These are phyloP conservation scores for Leucoraja erinaceus DNA, from an alignment of 2,113 vertebrate genomes.

Conservation along the genomic window DNA sequence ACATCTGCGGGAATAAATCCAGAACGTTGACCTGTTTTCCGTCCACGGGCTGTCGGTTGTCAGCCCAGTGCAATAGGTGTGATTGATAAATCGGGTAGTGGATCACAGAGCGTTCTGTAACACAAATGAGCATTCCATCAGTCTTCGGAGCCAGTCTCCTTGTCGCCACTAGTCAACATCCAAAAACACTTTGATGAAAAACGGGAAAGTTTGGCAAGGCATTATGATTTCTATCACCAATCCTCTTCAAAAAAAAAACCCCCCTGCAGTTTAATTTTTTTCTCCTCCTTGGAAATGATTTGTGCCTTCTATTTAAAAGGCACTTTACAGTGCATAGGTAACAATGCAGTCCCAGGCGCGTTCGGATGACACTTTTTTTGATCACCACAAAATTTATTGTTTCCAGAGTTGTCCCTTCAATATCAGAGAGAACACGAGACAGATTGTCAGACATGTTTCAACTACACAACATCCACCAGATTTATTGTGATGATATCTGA, in stretches of 20 bases:
- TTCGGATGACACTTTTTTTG: constrained; percentile 6
- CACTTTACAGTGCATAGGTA: neutral
- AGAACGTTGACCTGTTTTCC: constrained; percentile 35
- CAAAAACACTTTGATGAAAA: constrained; percentile 38
- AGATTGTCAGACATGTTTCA: neutral
- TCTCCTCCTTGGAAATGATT: neutral
- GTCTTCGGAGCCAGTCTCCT: constrained; percentile 42
- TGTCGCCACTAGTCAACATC: constrained; percentile 40
- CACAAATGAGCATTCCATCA: constrained; percentile 52
- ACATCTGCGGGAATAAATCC: constrained; percentile 31
- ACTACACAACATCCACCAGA: neutral
- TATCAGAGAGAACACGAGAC: neutral
- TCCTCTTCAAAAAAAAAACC: constrained; percentile 46
- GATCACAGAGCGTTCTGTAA: constrained; percentile 57
- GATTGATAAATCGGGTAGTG: constrained; percentile 59
- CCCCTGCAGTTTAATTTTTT: neutral
- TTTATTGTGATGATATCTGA: neutral
- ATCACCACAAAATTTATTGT: neutral
- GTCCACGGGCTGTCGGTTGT: constrained; percentile 59
- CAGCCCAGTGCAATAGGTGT: constrained; percentile 47
- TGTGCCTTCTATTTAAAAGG: neutral
- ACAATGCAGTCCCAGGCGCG: neutral
- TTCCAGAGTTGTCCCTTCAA: neutral
- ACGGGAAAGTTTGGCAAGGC: constrained; percentile 40
- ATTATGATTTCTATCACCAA: constrained; percentile 29